Conservation (phyloP, 2,797 vertebrate genomes). For the Halcyon chelicuti region DNA sequence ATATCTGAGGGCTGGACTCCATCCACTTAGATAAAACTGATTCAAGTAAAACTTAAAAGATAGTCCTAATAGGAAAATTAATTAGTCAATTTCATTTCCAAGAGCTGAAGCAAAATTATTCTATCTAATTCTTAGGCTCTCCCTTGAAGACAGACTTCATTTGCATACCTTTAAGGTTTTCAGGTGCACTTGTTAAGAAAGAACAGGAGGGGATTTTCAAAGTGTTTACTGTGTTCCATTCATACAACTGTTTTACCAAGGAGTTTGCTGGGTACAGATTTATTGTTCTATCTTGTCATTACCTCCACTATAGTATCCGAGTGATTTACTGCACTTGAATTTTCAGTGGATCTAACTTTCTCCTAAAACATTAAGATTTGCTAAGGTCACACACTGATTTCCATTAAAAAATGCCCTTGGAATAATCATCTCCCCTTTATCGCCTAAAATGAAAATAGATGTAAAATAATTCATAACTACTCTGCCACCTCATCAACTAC, state of each 20-base stretch:
- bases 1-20: background rate
- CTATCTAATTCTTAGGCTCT: background rate
- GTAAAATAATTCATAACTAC: constrained; percentile 57
- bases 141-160: constrained; percentile 37
- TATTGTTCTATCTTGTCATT: background rate
- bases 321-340: background rate
- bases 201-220: background rate
- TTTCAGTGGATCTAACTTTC: constrained; percentile 10
- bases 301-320: background rate
- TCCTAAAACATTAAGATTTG: constrained; percentile 36
- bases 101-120: constrained; percentile 39
- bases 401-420: constrained; percentile 42
- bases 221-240: background rate
- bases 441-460: constrained; percentile 39
- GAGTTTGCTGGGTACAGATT: background rate
- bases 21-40: constrained; percentile 21
- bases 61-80: constrained; percentile 35
- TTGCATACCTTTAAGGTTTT: constrained; percentile 53
- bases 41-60: constrained; percentile 25
- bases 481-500: constrained; percentile 12
- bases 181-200: background rate
- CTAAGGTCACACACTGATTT: constrained; percentile 39
- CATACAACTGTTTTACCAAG: background rate
- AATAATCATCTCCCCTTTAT: constrained; percentile 59
- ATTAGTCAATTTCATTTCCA: constrained; percentile 22